Evolutionary conservation across 2,888 invertebrate genomes (phyloP).

Genomic region (Caenorhabditis sulstoni): DNA sequence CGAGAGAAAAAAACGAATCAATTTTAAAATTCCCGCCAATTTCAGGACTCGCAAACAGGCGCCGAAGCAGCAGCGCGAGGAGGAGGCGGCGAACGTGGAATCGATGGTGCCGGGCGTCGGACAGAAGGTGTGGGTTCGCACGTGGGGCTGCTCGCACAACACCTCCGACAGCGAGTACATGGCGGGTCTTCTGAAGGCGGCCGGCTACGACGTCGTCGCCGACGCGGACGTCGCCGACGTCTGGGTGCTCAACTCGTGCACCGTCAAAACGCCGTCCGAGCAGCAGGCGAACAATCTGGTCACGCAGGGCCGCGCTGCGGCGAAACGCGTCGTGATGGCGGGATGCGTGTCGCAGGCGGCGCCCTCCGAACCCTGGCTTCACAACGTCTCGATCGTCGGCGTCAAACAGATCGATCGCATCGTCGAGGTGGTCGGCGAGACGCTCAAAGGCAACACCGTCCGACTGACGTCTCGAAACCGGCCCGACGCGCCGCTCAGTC

Average conservation of each 20-base stretch:
- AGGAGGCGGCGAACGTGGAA: conserved; percentile 61
- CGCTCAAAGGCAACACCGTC: conserved; percentile 87
- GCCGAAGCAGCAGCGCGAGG: conserved; percentile 26
- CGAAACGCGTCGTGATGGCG: conserved; percentile 93
- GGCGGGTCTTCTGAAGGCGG: conserved; percentile 91
- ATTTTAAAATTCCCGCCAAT: too few species aligned
- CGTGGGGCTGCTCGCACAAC: conserved; percentile 86
- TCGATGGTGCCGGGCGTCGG: conserved; percentile 69
- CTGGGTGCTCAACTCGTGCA: conserved; percentile 97
- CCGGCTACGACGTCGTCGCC: conserved; percentile 82
- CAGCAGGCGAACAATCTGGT: conserved; percentile 71
- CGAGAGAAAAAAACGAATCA: too few species aligned
- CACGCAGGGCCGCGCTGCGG: too few species aligned
- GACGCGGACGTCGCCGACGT: conserved; percentile 90
- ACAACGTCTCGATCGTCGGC: conserved; percentile 93
- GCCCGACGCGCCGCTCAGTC: conserved; percentile 90
- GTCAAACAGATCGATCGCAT: conserved; percentile 98
- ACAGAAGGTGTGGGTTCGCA: conserved; percentile 69
- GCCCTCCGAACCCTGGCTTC: conserved; percentile 81
- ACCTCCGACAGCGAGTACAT: conserved; percentile 98
- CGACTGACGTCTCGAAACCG: conserved; percentile 67
- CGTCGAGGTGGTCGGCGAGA: conserved; percentile 97
- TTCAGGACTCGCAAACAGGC: conserved; percentile 49
- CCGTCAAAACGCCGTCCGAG: conserved; percentile 97
- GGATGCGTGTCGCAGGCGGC: conserved; percentile 96